Base-by-base conservation (phyloP, 2,797 vertebrate genomes). In the Falco cherrug region DNA sequence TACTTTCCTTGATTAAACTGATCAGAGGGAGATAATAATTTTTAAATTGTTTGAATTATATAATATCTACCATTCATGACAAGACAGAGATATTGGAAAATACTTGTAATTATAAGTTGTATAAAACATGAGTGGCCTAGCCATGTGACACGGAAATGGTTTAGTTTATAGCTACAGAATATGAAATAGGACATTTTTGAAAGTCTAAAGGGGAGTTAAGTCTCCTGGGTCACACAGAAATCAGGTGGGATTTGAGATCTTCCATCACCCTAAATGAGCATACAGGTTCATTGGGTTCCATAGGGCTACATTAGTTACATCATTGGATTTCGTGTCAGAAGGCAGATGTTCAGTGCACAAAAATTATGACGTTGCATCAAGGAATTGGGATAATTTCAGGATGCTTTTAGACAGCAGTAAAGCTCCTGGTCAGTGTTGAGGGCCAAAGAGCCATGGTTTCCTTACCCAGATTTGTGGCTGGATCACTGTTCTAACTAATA, bases 241-340 rank as follows among this genome's bases (percentile, higher is more conserved):
- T 15, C n/a, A 33, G 31, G 39, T 59, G 41, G 69, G 56, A 51
- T 80, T 54, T 69, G 60, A 60, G 51, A 19, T 77, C 47, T 88
- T 67, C 60, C 16, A 6, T 39, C 76, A 53, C 29, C 70, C 53
- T 63, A 7, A n/a, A 29, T 22, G 21, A 53, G 56, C 29, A 51
- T 68, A 7, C 25, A 6, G 51, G 20, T 71, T 70, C 48, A 4
- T 9, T 70, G 51, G 35, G 35, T 83, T 54, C 76, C 35, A 9
- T 1, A 4, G 43, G 67, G 31, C 15, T 33, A 0, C 31, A 5
- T 13, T 4, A 24, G 51, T n/a, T 35, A 16, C 39, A 11, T 20
- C 56, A 18, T 0, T n/a, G 53, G 56, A 25, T 61, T 65, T 89
- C 35, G 3, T 35, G 64, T 56, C 63, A 48, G 64, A 61, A 61